Evolutionary conservation across 1,140 invertebrate species (phyloP).

Genomic region (Drosophila kikkawai): DNA sequence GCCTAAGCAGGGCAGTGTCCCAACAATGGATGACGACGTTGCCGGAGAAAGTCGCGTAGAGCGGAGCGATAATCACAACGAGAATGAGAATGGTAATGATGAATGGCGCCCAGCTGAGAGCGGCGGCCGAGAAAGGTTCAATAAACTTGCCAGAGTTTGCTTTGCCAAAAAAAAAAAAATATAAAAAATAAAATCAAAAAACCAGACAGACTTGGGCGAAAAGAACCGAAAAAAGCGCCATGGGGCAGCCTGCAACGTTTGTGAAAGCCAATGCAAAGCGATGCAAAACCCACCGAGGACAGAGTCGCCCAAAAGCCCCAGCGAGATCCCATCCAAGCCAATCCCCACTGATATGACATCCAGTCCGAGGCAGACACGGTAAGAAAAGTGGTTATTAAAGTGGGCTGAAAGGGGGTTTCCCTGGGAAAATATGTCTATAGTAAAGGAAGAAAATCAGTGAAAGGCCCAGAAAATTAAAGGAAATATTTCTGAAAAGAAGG

Average conservation of each 20-base stretch:
- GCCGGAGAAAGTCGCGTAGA: slow-evolving; percentile 65
- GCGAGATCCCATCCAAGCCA: not conserved
- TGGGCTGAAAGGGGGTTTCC: not conserved
- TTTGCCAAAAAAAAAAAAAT: slow-evolving; percentile 65
- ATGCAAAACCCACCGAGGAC: slow-evolving; percentile 9
- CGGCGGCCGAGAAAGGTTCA: slow-evolving; percentile 48
- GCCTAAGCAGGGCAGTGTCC: slow-evolving; percentile 18
- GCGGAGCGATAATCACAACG: slow-evolving; percentile 36
- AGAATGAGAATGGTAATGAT: slow-evolving; percentile 52
- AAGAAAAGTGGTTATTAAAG: not conserved
- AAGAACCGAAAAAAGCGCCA: slow-evolving; percentile 5
- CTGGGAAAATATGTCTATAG: too few relatives aligned
- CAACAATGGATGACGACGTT: slow-evolving; percentile 35
- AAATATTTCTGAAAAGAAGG: too few relatives aligned
- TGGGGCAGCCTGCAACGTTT: slow-evolving; percentile 15
- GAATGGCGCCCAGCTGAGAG: slow-evolving; percentile 47
- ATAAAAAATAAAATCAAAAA: slow-evolving; percentile 22
- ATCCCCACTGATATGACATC: slow-evolving; percentile 7
- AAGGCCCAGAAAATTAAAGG: too few relatives aligned
- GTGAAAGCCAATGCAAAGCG: slow-evolving; percentile 16
- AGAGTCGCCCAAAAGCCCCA: slow-evolving; percentile 4
- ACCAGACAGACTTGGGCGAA: not conserved
- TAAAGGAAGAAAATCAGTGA: too few relatives aligned
- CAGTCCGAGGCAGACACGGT: not conserved
- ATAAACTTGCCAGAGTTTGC: slow-evolving; percentile 70